Evolutionary conservation across 2,113 vertebrate species (phyloP), one percentile per base, ranked within the genome.

Genomic region (Athene noctua): DNA sequence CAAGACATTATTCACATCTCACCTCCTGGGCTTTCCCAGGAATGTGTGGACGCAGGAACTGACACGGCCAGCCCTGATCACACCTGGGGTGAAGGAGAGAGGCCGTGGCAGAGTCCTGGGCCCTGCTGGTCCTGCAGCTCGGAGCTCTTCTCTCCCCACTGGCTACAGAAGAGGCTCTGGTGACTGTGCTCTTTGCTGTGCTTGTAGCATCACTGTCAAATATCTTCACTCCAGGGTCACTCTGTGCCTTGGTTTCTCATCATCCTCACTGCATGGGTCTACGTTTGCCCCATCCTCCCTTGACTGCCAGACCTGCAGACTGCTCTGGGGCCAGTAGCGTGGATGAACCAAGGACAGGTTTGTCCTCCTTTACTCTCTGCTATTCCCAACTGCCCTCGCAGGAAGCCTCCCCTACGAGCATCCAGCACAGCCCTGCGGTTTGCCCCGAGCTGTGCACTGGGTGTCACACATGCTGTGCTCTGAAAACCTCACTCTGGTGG

Each of bases 401-500:
- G 49, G 44, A 78, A 47, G 49, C 13, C 30, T 58, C 52, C 38
- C 29, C 40, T 58, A 25, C 52, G 40, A 36, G 38, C 49, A 32
- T 21, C 30, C 72, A 55, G 4, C 46, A 30, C 17, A 42, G 23
- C 18, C 3, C n/a, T 49, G 21, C 20, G 11, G 25, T n/a, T 82
- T 79, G 30, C 38, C 44, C 17, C 27, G 29, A 4, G 30, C 42
- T 18, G 8, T 63, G 38, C 23, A 11, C 2, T n/a, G 13, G 13
- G 18, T 5, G 2, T 58, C 34, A 52, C 25, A 6, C 0, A 0
- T 38, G 38, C 26, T 77, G 52, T 58, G 74, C 63, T 68, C 34
- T 68, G 80, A 23, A 46, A 74, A 46, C 19, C 55, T 86, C 46
- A 5, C 54, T 54, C 19, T 38, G 21, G 4, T 8, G 19, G 32